Percentiles rank a stretch among this genome's conserved stretches.
These are phyloP conservation scores for Clarias gariepinus DNA, from an alignment of 2,113 vertebrate genomes.

Conservation along the genomic window DNA sequence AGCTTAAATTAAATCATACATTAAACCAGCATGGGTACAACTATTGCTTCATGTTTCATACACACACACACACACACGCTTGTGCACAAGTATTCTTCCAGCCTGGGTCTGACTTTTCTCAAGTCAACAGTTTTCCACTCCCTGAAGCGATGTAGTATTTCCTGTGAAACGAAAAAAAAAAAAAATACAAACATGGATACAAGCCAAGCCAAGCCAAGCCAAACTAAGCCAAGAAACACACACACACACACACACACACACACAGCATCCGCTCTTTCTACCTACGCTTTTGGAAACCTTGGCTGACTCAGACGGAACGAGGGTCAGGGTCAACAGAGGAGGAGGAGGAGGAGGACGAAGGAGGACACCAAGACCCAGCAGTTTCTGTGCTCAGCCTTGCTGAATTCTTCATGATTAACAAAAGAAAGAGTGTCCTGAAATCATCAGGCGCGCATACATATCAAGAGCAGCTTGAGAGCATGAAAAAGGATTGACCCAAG, in stretches of 20 bases:
- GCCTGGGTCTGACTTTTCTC: not conserved
- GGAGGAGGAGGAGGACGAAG: constrained; percentile 17
- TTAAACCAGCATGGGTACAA: not conserved
- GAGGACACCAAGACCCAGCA: not conserved
- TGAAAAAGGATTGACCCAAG: not conserved
- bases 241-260: constrained; percentile 18
- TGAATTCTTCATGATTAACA: not conserved
- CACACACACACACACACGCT: not conserved
- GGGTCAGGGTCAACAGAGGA: constrained; percentile 34
- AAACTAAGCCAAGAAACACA: not conserved
- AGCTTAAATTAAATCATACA: not conserved
- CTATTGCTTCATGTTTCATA: not conserved
- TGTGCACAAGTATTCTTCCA: not conserved
- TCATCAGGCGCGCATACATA: not conserved
- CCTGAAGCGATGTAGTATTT: constrained; percentile 9
- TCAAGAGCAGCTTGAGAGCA: not conserved
- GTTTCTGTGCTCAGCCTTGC: not conserved
- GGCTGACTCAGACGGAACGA: not conserved
- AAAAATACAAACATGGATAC: not conserved
- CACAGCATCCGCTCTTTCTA: constrained; percentile 24
- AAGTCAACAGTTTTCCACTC: not conserved
- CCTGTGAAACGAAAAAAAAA: not conserved
- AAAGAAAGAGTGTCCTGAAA: not conserved
- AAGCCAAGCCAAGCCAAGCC: not conserved
- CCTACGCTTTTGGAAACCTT: constrained; percentile 21